Evolutionary conservation across 2,797 vertebrate species (phyloP), one percentile per base, ranked within the genome.

Genomic region (Protonibea diacanthus): DNA sequence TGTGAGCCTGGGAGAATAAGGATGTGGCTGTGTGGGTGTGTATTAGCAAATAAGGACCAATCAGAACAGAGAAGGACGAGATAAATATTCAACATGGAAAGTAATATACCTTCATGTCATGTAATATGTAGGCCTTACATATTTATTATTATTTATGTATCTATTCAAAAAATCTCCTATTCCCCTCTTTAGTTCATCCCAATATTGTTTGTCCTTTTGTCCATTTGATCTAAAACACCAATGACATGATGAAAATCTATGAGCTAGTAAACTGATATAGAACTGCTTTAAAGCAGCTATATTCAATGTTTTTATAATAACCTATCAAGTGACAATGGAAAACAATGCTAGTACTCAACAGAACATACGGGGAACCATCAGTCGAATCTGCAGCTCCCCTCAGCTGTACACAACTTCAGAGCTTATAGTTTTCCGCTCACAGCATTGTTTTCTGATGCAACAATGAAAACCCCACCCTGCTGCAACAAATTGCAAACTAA

Each of bases 1-100:
- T 66, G 48, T 47, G 65, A 86, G 72, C 61, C 73, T 80, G 79
- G 71, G 76, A 79, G 67, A 79, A 75, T 70, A 64, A 57, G n/a
- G 64, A 71, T 52, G 29, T n/a, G 56, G 47, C 45, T 64, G 65
- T 67, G 70, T 68, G 47, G 68, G 65, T 74, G 59, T 63, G 70
- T 76, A 33, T 52, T 52, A 52, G 53, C 52, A 73, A 71, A 74
- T 59, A 85, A 78, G 70, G 21, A 78, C 71, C 52, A 73, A 71
- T 82, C 71, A 81, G 48, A 75, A 18, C 20, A 0, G 1, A 61
- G 45, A 27, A 71, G 2, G 29, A 70, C 5, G 68, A 82, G 64
- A 33, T 62, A 53, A 52, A 85, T 66, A 12, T 61, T 69, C 38
- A 6, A 4, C 18, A 29, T 29, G 18, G 6, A 70, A 49, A 57